Conservation (phyloP, 2,888 invertebrate species). For the Scaptomyza reducta region DNA sequence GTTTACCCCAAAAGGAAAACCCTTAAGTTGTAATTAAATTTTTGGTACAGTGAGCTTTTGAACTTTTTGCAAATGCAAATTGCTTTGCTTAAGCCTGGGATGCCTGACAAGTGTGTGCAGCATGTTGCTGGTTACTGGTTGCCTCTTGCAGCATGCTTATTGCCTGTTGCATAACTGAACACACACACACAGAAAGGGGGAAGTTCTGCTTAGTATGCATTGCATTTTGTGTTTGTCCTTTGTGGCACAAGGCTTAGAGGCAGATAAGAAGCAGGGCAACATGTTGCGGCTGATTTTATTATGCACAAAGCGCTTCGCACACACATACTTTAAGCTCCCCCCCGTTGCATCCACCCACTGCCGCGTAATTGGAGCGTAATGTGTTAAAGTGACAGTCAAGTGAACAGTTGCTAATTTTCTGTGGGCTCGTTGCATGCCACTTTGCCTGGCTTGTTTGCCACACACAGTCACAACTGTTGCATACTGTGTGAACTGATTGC, state of each 20-base stretch:
- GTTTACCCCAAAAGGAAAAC: slow-evolving; percentile 32
- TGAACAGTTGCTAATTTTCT: slow-evolving; percentile 69
- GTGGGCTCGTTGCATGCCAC: slow-evolving; percentile 31
- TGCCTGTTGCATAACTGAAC: slow-evolving; percentile 59
- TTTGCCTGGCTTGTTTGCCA: slow-evolving; percentile 27
- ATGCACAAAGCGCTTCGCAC: slow-evolving; percentile 67
- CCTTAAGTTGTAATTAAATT: slow-evolving; percentile 75
- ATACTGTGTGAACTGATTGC: slow-evolving; percentile 71
- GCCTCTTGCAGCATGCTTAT: background rate
- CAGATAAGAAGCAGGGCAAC: slow-evolving; percentile 46
- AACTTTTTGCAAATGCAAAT: slow-evolving; percentile 28
- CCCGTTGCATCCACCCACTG: background rate
- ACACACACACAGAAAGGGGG: slow-evolving; percentile 1
- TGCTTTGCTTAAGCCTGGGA: slow-evolving; percentile 30
- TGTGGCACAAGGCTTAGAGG: slow-evolving; percentile 41
- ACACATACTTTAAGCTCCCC: slow-evolving; percentile 1
- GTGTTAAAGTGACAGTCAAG: slow-evolving; percentile 72
- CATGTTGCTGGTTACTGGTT: background rate
- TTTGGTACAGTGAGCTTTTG: slow-evolving; percentile 16
- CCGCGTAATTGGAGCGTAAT: slow-evolving; percentile 76
- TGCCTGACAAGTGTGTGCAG: background rate
- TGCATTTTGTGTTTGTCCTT: slow-evolving; percentile 57
- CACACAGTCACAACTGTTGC: slow-evolving; percentile 65
- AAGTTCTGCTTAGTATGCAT: slow-evolving; percentile 69
- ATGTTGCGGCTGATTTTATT: slow-evolving; percentile 64